Evolutionary conservation across 2,888 invertebrate genomes (phyloP), one percentile per base, ranked within the genome.

Genomic region (Drosophila pegasa): DNA sequence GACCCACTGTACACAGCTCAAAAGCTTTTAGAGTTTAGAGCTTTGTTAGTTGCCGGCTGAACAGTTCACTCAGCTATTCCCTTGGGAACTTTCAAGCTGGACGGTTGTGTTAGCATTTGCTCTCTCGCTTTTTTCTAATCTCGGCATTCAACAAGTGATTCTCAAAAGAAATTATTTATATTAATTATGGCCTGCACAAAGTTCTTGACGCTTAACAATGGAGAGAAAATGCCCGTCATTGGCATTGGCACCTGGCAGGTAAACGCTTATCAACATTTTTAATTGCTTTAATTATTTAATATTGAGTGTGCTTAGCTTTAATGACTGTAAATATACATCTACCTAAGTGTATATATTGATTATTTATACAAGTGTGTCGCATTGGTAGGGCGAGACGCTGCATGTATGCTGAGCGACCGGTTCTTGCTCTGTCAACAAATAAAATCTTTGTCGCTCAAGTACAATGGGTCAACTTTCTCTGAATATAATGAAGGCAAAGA

Each of bases 171-270:
- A 25, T 38, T 51, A 37, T 6, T 25, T 29, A 12, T 18, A 33
- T 12, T 6, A 9, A 67, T 40, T 58, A 80, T 80, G 80, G 61
- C 75, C 20, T 41, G 52, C 35, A 59, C 54, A 14, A 58, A 91
- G 33, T 90, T 88, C 64, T 72, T 93, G 51, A 89, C 88, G 9
- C 90, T 94, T 2, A 92, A 92, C 29, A 93, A 92, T 78, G 95
- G 95, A 3, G 93, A 94, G 52, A 93, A 93, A 63, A 95, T 96
- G 94, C 96, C 96, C 7, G 93, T 94, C 55, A 92, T 96, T 51
- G 96, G 96, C 54, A 95, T 95, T 86, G 96, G 96, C 61, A 96
- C 96, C 62, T 96, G 96, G 96, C 95, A 95, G 93, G 96, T 96
- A 92, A 69, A 35, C 6, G 25, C 20, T 38, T 18, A 2, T 25